Base-by-base conservation (phyloP, 2,888 invertebrate genomes). In the Agrotis clavis region DNA sequence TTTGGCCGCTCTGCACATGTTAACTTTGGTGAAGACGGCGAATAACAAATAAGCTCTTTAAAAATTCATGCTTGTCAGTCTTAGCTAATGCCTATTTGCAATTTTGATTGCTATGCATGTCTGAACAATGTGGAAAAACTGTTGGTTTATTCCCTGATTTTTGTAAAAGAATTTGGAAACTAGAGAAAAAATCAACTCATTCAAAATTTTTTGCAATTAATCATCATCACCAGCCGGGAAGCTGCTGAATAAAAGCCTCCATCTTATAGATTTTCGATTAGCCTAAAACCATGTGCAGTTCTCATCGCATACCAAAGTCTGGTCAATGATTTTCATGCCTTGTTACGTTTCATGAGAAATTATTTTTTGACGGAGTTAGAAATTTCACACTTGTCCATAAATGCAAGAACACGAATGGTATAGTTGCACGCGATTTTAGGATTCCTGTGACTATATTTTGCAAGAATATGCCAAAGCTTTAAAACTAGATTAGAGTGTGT, bases 1-100 rank as follows among this genome's bases (percentile, higher is more conserved):
- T 86, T 89, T 79, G 69, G 67, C 54, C 73, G 81, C 80, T 85
- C 83, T 83, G 82, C 87, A 86, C 86, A 86, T 70, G 77, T 83
- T 88, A 84, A 86, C 87, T 88, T 86, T 87, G 61, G 66, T 74
- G 74, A 75, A 64, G 62, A 67, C 62, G 21, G 57, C 30, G 79
- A 77, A 84, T 86, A 77, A 80, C 50, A 74, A 86, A 76, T 84
- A 80, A 79, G 62, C 54, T 68, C 5, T 64, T 78, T 68, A 73
- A 69, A 68, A 69, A 79, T 71, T 77, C 74, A 67, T 59, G 64
- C 76, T 81, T 71, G 71, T 67, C 61, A 60, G 57, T 67, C 69
- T 83, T 74, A 71, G 71, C 72, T 86, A 84, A 83, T 86, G 76
- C 59, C 66, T 67, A 63, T 79, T 82, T 85, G 79, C 70, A 80